A percentile compares a stretch with the other conserved stretches of the same genome.
phyloP scores from a whole-genome alignment of 2,888 invertebrate species.

The Fissipunctia ypsillon region DNA sequence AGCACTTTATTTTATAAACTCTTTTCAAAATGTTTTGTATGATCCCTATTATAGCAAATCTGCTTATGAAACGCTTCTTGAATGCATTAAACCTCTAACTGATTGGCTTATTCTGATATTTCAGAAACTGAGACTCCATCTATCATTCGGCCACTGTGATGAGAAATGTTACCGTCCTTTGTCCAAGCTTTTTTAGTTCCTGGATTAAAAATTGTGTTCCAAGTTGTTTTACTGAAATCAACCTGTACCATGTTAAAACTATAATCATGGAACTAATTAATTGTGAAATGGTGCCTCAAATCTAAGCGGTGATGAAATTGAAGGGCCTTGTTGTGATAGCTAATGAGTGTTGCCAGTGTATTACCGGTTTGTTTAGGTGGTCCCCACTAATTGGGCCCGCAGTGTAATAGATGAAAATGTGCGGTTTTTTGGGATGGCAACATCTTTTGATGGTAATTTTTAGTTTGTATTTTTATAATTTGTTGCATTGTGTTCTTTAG shows the following conservation, averaged over 20 bases:
- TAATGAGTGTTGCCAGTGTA: constrained; percentile 57
- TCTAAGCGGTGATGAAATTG: constrained; percentile 60
- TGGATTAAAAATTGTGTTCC: not conserved
- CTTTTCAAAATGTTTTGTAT: not conserved
- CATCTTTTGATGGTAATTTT: not conserved
- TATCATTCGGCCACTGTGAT: not conserved
- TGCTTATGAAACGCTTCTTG: not conserved
- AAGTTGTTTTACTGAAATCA: constrained; percentile 45
- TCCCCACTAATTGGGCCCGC: constrained; percentile 41
- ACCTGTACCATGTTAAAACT: constrained; percentile 50
- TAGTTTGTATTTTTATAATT: not conserved
- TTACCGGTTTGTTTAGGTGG: constrained; percentile 52
- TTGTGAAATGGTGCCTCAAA: constrained; percentile 70
- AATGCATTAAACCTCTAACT: not conserved
- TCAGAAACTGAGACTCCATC: not conserved
- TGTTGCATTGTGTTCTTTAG: too few species aligned
- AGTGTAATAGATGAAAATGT: constrained; percentile 25
- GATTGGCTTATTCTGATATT: not conserved
- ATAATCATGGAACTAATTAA: constrained; percentile 74
- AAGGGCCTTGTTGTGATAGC: constrained; percentile 58
- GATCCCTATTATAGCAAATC: not conserved
- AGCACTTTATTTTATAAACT: not conserved
- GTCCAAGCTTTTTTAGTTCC: not conserved
- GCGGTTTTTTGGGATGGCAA: not conserved
- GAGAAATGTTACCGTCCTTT: not conserved